These are phyloP conservation scores for Struthidea cinerea DNA, from an alignment of 2,113 vertebrate species.

Conservation along the genomic window DNA sequence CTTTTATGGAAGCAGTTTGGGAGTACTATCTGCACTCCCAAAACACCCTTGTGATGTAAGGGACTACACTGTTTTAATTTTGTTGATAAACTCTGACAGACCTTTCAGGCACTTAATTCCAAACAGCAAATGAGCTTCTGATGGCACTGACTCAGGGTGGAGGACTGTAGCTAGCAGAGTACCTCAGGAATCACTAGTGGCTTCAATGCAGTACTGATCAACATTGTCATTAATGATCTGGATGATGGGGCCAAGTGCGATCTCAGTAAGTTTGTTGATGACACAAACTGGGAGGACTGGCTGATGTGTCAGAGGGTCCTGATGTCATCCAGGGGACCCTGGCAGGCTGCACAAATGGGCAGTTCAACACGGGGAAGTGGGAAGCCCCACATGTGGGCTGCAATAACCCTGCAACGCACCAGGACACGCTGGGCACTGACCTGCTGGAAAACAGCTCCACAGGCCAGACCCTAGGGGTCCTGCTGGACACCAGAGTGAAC, in stretches of 20 bases:
- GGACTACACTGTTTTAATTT: neutral
- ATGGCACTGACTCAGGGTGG: neutral
- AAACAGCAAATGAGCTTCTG: neutral
- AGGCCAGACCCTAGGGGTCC: neutral
- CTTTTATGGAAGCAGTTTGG: neutral
- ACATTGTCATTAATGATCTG: neutral
- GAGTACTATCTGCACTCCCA: neutral
- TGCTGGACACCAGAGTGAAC: neutral
- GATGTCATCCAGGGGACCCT: neutral
- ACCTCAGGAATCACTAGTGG: neutral
- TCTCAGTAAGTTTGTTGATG: neutral
- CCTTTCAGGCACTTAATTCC: neutral
- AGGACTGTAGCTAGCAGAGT: neutral
- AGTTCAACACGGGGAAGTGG: neutral
- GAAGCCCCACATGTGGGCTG: accelerated
- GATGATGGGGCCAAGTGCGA: neutral
- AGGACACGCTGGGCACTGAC: neutral
- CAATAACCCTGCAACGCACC: accelerated
- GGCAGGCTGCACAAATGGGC: neutral
- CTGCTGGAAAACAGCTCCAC: neutral
- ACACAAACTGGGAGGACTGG: neutral
- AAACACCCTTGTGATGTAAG: neutral
- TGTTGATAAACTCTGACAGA: neutral
- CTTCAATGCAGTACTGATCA: neutral
- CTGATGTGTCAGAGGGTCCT: neutral